Evolutionary conservation across 1,140 invertebrate species (phyloP), one percentile per base, ranked within the genome.

Genomic region (Venustaconcha ellipsiformis): DNA sequence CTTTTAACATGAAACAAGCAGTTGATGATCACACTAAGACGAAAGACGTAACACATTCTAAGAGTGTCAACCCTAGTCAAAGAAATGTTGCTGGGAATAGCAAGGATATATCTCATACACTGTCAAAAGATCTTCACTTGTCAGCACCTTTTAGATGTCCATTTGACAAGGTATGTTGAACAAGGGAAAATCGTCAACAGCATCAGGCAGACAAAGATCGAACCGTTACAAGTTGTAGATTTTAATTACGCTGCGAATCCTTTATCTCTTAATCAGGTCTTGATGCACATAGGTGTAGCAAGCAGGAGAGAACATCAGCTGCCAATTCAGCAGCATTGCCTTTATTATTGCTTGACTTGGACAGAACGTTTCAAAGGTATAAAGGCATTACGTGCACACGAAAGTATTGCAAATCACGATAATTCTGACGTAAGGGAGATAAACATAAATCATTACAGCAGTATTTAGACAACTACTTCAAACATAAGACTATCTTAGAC

Each of bases 391-490:
- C 15, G 5, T 26, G 57, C 60, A 55, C n/a, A 65, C 15, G 17
- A 60, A 14, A 30, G 20, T 14, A 5, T 56, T 26, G 55, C 63
- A 23, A 60, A 72, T 15, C 13, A 64, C 23, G 20, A 56, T 14
- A 63, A 72, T 30, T 57, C 70, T 20, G 70, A 63, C 12, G 48
- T 64, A 48, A 57, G 70, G 14, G 14, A 56, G 65, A 72, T 12
- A 17, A 17, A 8, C 14, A 15, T 3, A 56, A 60, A 57, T 57
- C 48, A 37, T 6, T 4, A n/a, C 63, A 64, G 20, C 60, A 57
- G n/a, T 72, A 72, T 64, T 14, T 72, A 5, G 62, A 72, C 48
- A 63, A 57, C 6, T 64, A 64, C 56, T 48, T 57, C 37, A 72
- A 72, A 37, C 56, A 23, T 2, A 56, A 57, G 0, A 26, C 65